Base-by-base conservation (phyloP, 2,888 invertebrate genomes). In the Archaeoteleia sp. region DNA sequence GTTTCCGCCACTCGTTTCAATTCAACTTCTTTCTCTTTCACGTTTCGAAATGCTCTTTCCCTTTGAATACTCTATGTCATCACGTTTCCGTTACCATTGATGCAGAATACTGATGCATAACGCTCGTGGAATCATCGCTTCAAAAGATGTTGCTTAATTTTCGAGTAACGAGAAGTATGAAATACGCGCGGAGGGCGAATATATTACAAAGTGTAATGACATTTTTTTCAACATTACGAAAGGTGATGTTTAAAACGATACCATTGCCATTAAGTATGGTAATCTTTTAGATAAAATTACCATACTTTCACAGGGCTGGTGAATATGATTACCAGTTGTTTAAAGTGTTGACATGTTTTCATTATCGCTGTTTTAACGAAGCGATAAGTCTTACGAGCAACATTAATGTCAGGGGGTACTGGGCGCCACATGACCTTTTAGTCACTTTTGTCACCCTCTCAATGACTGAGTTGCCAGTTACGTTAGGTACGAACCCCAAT, bases 341-440 rank as follows among this genome's bases (percentile, higher is more conserved):
- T n/a, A n/a, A n/a, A n/a, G n/a, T n/a, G n/a, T n/a, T n/a, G n/a
- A n/a, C n/a, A 20, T 20, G 20, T 5, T 20, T 20, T 20, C 37
- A 10, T 63, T 43, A 55, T 63, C 49, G 27, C 55, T 63, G 49
- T 66, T 45, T 23, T 51, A 65, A 57, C 49, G 13, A 10, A 14
- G 10, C 40, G 15, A 57, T 70, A 67, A 37, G 51, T 70, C 62
- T 58, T 46, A 49, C 49, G 58, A 46, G 58, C 46, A 55, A 62
- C 58, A 70, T 74, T 62, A 74, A 73, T 63, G 74, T 69, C 72
- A 68, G 61, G 35, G 32, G 34, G 67, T 32, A 55, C 20, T 43
- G 39, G 29, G 51, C 25, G 15, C 10, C 34, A 20, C 14, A 13
- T 25, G 57, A 57, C 49, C 63, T 69, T 67, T 61, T 45, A 49